phyloP scores from a whole-genome alignment of 2,113 vertebrate genomes.

The Zeus faber region DNA sequence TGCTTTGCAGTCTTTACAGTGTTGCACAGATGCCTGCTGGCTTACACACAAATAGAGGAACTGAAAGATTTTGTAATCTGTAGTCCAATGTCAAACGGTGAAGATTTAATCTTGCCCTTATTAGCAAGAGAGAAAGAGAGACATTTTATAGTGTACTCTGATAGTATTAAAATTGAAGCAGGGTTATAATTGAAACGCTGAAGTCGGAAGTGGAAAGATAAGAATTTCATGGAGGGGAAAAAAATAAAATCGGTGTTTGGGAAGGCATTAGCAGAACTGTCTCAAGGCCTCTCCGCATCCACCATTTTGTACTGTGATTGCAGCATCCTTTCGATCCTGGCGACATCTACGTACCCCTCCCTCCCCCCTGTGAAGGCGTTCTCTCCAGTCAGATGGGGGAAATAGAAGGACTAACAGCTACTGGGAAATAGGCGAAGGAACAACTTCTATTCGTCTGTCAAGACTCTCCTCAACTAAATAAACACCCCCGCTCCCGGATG shows the following conservation, averaged over 20 bases:
- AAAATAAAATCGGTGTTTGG: not conserved
- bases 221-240: conserved; percentile 6
- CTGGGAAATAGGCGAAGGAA: conserved; percentile 13
- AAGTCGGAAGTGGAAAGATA: conserved; percentile 4
- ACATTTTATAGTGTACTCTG: conserved; percentile 24
- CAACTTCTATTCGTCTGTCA: conserved; percentile 40
- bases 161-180: conserved; percentile 30
- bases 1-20: too few relatives aligned
- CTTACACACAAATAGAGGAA: too few relatives aligned
- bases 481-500: conserved; percentile 30
- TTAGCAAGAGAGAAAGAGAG: not conserved
- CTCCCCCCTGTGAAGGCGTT: conserved; percentile 14
- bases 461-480: conserved; percentile 17
- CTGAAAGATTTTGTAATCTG: too few relatives aligned
- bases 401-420: conserved; percentile 17
- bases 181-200: conserved; percentile 38
- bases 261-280: conserved; percentile 6
- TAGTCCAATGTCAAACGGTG: too few relatives aligned
- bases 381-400: not conserved
- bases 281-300: conserved; percentile 7
- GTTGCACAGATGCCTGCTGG: too few relatives aligned
- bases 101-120: too few relatives aligned
- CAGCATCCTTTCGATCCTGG: conserved; percentile 12
- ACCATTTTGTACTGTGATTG: conserved; percentile 11
- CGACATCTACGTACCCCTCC: conserved; percentile 6